Conservation (phyloP, 2,888 invertebrate species). For the Dorcus parallelipipedus region DNA sequence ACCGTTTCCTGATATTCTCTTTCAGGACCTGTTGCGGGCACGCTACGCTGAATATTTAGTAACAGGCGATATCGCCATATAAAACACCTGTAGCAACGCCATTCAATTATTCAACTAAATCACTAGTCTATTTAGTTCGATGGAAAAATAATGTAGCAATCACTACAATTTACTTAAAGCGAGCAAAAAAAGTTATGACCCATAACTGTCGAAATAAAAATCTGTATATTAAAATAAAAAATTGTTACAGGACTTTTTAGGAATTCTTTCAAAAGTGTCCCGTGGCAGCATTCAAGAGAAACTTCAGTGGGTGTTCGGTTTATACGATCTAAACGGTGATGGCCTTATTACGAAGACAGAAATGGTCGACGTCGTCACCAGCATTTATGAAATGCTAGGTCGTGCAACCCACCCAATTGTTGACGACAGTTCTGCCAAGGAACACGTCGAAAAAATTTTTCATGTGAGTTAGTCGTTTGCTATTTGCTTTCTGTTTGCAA, state of each 20-base stretch:
- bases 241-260: slow-evolving; percentile 72
- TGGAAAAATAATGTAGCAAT: no score
- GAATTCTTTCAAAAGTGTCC: slow-evolving; percentile 78
- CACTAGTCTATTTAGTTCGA: slow-evolving; percentile 1
- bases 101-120: slow-evolving; percentile 16
- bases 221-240: no score
- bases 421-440: slow-evolving; percentile 68
- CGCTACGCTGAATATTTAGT: slow-evolving; percentile 14
- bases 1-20: slow-evolving; percentile 7
- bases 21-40: slow-evolving; percentile 16
- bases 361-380: slow-evolving; percentile 78
- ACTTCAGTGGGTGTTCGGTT: slow-evolving; percentile 81
- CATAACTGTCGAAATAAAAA: no score
- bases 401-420: slow-evolving; percentile 72
- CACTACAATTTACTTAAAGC: no score
- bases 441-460: slow-evolving; percentile 84
- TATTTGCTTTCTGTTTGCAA: not conserved
- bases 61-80: slow-evolving; percentile 13
- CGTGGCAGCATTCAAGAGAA: slow-evolving; percentile 82
- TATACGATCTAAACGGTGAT: slow-evolving; percentile 85
- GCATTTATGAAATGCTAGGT: slow-evolving; percentile 85
- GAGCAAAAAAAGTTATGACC: no score
- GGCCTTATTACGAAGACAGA: slow-evolving; percentile 80
- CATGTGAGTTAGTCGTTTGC: slow-evolving; percentile 58
- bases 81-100: slow-evolving; percentile 9